Evolutionary conservation across 2,797 vertebrate species (phyloP).

Genomic region (Apodemus agrarius): DNA sequence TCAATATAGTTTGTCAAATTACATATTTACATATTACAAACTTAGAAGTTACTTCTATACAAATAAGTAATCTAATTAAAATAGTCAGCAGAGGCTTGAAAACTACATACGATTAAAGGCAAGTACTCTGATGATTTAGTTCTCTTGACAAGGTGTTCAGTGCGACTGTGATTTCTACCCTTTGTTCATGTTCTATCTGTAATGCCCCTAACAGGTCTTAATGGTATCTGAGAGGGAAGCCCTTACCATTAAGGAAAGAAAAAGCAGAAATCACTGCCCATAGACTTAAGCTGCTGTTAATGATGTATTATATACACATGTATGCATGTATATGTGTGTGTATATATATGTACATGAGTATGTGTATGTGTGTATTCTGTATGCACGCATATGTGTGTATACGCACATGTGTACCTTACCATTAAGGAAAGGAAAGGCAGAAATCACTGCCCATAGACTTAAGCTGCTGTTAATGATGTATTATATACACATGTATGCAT

Average conservation of each 20-base stretch:
- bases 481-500: too few relatives aligned
- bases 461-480: background rate
- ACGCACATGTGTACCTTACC: too few relatives aligned
- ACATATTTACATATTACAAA: slow-evolving; percentile 7
- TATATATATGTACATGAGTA: background rate
- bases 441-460: slow-evolving; percentile 27
- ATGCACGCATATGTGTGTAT: too few relatives aligned
- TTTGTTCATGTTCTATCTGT: background rate
- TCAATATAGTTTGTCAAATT: slow-evolving; percentile 42
- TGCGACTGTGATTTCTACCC: background rate
- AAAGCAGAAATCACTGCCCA: background rate
- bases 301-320: too few relatives aligned
- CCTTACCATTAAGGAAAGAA: slow-evolving; percentile 33
- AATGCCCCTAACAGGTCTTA: background rate
- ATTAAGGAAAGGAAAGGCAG: background rate
- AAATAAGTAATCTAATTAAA: slow-evolving; percentile 50
- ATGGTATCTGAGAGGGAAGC: background rate
- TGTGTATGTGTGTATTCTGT: background rate
- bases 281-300: background rate
- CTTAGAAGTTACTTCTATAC: slow-evolving; percentile 24
- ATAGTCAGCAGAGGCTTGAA: slow-evolving; percentile 23
- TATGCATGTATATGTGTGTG: background rate
- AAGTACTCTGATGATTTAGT: background rate
- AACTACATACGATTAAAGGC: background rate
- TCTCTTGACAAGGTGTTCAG: background rate